Conservation (phyloP, 1,140 invertebrate species). For the Hyles vespertilio region DNA sequence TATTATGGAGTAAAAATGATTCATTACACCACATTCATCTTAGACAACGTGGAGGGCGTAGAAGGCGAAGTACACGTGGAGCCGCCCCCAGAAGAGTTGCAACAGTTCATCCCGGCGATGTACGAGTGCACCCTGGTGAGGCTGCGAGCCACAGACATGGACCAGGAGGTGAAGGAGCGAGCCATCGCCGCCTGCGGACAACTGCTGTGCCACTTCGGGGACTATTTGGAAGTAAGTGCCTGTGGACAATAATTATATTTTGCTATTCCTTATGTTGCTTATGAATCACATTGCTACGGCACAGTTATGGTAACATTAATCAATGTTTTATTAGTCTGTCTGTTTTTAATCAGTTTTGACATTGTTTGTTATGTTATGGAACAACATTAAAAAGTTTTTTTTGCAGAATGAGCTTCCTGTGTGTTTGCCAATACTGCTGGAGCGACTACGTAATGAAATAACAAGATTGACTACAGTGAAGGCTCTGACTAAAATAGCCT, state of each 20-base stretch:
- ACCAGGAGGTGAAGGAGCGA: constrained; percentile 98
- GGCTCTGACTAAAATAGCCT: constrained; percentile 95
- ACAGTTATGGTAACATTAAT: too few relatives aligned
- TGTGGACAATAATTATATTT: neutral
- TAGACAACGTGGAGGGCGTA: constrained; percentile 33
- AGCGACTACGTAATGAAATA: constrained; percentile 96
- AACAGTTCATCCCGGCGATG: constrained; percentile 86
- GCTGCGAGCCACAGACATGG: constrained; percentile 95
- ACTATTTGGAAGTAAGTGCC: constrained; percentile 78
- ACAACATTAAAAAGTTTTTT: constrained; percentile 8
- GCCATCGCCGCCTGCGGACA: constrained; percentile 98
- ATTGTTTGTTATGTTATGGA: too few relatives aligned
- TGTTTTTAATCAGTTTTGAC: too few relatives aligned
- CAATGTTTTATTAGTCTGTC: too few relatives aligned
- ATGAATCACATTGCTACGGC: too few relatives aligned
- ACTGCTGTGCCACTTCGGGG: constrained; percentile 94
- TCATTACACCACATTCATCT: too few relatives aligned
- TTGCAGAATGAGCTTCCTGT: constrained; percentile 84
- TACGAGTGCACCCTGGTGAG: constrained; percentile 91
- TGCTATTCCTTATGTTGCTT: neutral
- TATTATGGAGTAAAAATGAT: too few relatives aligned
- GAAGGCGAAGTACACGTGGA: constrained; percentile 38
- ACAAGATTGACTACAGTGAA: constrained; percentile 97
- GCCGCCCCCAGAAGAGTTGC: constrained; percentile 80
- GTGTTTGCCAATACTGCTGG: constrained; percentile 95